These are phyloP conservation scores for Myxocyprinus asiaticus DNA, from an alignment of 2,113 vertebrate genomes.

Conservation along the genomic window DNA sequence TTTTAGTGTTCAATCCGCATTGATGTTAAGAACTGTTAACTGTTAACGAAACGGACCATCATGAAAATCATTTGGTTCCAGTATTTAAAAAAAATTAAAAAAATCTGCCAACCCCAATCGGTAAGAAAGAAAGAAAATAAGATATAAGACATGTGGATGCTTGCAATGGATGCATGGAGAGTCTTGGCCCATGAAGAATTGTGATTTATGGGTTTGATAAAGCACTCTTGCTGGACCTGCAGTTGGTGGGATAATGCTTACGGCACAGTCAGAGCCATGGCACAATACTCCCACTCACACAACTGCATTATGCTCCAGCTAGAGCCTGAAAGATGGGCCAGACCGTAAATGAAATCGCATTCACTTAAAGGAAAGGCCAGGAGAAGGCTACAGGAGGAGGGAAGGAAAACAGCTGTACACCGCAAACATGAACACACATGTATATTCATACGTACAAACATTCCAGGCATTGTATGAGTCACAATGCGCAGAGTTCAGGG, in stretches of 20 bases:
- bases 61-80: no score
- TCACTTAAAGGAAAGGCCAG: conserved; percentile 30
- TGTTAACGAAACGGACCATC: no score
- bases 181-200: conserved; percentile 28
- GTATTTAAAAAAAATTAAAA: no score
- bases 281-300: conserved; percentile 46
- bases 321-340: not conserved
- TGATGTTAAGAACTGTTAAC: no score
- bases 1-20: no score
- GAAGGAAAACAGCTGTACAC: not conserved
- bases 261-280: conserved; percentile 29
- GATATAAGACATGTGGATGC: not conserved
- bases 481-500: no score
- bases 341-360: conserved; percentile 27
- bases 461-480: no score
- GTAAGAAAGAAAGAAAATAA: not conserved
- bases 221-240: conserved; percentile 43
- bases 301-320: conserved; percentile 38
- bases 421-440: no score
- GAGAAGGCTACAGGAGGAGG: not conserved
- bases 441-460: not conserved
- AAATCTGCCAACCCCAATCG: no score
- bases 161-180: not conserved
- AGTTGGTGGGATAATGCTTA: conserved; percentile 28
- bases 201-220: conserved; percentile 48